Base-by-base conservation (phyloP, 2,113 vertebrate species). In the Phycodurus eques region DNA sequence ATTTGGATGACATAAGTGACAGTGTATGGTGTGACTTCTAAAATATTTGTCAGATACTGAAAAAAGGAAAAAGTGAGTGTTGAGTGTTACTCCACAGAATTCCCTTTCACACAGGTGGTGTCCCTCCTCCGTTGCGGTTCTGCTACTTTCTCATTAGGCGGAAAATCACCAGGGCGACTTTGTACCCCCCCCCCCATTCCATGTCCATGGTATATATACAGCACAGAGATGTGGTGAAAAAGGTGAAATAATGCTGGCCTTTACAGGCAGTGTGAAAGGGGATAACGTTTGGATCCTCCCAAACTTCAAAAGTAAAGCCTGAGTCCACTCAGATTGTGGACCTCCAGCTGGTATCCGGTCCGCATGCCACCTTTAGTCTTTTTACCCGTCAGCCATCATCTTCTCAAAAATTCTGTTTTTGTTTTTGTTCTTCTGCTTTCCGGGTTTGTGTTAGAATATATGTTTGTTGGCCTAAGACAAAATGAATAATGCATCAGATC, bases 401-500 rank as follows among this genome's bases (percentile, higher is more conserved):
- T 63, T 75, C 70, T 77, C 72, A 68, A 60, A 60, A 76, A 79
- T 79, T 69, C 72, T 72, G 27, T 14, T 39, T 83, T 79, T 77
- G 67, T 78, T 72, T 27, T 47, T 17, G 56, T 51, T 76, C 27
- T 82, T 33, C 39, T 17, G 62, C 64, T 75, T 27, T 83, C 59
- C 79, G 85, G 78, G 83, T 81, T 68, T 79, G 73, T 70, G 68
- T 79, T 44, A 78, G 8, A 79, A 71, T 75, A 62, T 67, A 39
- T 70, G 39, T 68, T 39, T 78, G 70, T 20, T 51, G 68, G 75
- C 64, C 74, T 72, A 74, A 78, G 75, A 89, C 81, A 74, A 77
- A 75, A 71, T 91, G 79, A 92, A 91, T 92, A 91, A 91, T 91
- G 72, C 82, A 91, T 89, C 73, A 68, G 77, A 91, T 91, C 87